These are phyloP conservation scores for Rhincodon typus DNA, from an alignment of 2,797 vertebrate species.

Conservation along the genomic window DNA sequence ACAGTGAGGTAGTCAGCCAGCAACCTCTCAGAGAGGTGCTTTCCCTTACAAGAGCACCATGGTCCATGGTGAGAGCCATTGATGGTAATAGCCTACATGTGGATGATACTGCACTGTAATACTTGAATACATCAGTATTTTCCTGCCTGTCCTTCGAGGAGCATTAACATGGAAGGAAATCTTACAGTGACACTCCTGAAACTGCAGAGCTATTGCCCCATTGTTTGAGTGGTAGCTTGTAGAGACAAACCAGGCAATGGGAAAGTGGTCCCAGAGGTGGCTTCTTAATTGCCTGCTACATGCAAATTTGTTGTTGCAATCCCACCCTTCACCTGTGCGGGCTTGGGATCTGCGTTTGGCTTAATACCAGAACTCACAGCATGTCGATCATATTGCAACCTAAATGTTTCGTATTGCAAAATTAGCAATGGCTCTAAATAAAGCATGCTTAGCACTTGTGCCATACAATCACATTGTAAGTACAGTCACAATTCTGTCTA, in stretches of 20 bases:
- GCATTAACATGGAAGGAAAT: too few species aligned
- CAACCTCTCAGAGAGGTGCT: too few species aligned
- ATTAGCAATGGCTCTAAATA: background rate
- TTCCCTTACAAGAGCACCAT: too few species aligned
- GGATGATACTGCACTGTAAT: too few species aligned
- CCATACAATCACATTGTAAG: background rate
- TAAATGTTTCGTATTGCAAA: background rate
- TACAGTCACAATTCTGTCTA: background rate
- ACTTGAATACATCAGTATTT: too few species aligned
- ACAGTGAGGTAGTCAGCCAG: too few species aligned
- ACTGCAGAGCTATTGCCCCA: background rate
- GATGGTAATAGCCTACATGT: too few species aligned
- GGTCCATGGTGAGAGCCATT: too few species aligned
- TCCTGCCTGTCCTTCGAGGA: too few species aligned
- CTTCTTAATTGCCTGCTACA: background rate
- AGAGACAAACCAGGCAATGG: background rate
- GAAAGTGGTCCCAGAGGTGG: background rate
- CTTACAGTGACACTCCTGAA: background rate
- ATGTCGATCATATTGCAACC: background rate
- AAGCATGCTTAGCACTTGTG: background rate
- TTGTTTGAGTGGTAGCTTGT: background rate
- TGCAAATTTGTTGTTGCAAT: background rate
- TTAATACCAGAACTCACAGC: background rate
- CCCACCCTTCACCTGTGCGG: background rate
- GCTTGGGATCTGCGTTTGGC: background rate